Evolutionary conservation across 2,113 vertebrate genomes (phyloP).

Genomic region (Panurus biarmicus): DNA sequence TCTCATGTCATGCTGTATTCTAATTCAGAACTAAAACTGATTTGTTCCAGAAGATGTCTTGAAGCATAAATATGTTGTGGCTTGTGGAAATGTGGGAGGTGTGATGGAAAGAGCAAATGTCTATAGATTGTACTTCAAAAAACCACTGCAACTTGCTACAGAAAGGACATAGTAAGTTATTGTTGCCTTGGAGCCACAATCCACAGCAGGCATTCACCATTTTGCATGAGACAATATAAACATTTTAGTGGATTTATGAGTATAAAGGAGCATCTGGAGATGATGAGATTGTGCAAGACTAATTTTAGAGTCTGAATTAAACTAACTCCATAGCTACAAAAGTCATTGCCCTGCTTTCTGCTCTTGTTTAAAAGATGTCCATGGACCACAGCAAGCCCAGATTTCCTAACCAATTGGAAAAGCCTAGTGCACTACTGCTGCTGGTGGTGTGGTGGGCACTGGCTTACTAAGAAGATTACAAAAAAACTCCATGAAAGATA

Average conservation of each 20-base stretch:
- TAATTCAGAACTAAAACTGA: constrained; percentile 47
- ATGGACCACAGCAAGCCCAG: neutral
- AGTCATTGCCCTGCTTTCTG: neutral
- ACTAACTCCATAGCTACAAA: neutral
- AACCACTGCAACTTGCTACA: constrained; percentile 20
- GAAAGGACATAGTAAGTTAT: constrained; percentile 47
- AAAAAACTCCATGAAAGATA: constrained; percentile 6
- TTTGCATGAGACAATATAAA: constrained; percentile 52
- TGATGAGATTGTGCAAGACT: constrained; percentile 58
- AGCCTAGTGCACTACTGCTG: neutral
- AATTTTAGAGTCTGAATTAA: constrained; percentile 45
- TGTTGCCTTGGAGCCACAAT: constrained; percentile 46
- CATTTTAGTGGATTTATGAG: constrained; percentile 45
- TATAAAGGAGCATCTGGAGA: constrained; percentile 55
- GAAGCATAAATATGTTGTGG: constrained; percentile 49
- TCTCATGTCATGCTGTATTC: constrained; percentile 20
- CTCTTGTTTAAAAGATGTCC: neutral
- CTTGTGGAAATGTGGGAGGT: constrained; percentile 57
- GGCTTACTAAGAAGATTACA: neutral
- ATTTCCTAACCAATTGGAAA: neutral
- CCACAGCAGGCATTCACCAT: constrained; percentile 6
- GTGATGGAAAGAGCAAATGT: constrained; percentile 52
- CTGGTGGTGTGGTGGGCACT: neutral
- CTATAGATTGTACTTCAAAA: constrained; percentile 50
- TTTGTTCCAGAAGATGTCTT: constrained; percentile 57